A percentile compares a stretch with the other conserved stretches of the same genome.
These are phyloP conservation scores for Drosophila varians DNA, from an alignment of 1,140 invertebrate species.

Conservation along the genomic window DNA sequence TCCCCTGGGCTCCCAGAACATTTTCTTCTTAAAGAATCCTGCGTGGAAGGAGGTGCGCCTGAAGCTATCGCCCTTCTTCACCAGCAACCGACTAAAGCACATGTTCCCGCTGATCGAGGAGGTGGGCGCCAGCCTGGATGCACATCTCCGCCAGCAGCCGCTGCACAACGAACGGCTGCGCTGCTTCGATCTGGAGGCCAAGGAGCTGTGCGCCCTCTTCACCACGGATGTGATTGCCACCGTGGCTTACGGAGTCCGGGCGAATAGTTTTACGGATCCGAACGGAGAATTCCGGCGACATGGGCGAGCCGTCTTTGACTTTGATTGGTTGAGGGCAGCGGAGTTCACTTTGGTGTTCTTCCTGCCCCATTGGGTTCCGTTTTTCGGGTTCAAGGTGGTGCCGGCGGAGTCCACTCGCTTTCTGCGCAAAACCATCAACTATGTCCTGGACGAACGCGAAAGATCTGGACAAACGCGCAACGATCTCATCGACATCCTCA, in stretches of 20 bases:
- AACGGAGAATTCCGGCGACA: slow-evolving; percentile 84
- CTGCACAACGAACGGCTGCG: slow-evolving; percentile 58
- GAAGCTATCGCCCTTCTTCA: slow-evolving; percentile 85
- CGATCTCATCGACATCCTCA: slow-evolving; percentile 84
- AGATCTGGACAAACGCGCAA: slow-evolving; percentile 62
- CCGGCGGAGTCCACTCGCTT: slow-evolving; percentile 61
- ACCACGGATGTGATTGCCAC: slow-evolving; percentile 87
- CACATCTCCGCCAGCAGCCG: slow-evolving; percentile 58
- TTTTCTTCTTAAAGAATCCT: slow-evolving; percentile 77
- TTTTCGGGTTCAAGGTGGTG: slow-evolving; percentile 71
- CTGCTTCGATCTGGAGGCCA: slow-evolving; percentile 76
- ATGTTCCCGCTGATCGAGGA: slow-evolving; percentile 85
- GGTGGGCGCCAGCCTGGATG: slow-evolving; percentile 66
- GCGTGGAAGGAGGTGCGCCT: slow-evolving; percentile 85
- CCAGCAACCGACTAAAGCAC: slow-evolving; percentile 85
- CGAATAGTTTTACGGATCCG: slow-evolving; percentile 84
- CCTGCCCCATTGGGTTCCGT: slow-evolving; percentile 74
- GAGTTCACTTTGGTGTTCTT: slow-evolving; percentile 84
- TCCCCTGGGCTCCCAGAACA: slow-evolving; percentile 71
- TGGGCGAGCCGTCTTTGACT: slow-evolving; percentile 85
- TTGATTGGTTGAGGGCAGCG: slow-evolving; percentile 84
- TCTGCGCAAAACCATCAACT: slow-evolving; percentile 77
- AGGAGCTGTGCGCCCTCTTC: slow-evolving; percentile 85
- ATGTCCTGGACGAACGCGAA: slow-evolving; percentile 79
- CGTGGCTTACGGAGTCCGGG: slow-evolving; percentile 86